Percentiles rank a stretch among this genome's conserved stretches.
phyloP scores from a whole-genome alignment of 2,888 invertebrate species.

The Tetramorium bicarinatum region DNA sequence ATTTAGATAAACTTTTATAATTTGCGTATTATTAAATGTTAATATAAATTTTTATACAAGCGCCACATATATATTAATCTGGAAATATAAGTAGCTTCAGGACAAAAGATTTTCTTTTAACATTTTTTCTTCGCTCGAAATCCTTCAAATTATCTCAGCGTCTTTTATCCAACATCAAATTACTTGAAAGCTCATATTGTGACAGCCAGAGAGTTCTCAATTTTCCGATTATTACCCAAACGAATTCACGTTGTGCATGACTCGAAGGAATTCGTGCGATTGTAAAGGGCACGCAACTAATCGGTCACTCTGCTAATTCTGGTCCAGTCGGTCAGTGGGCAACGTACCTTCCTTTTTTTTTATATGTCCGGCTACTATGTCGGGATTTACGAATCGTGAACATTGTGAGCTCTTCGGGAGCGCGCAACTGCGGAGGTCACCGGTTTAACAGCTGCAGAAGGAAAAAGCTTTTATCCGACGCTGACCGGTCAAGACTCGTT shows the following conservation, averaged over 20 bases:
- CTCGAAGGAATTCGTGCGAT: not conserved
- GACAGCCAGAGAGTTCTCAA: not conserved
- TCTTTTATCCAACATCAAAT: not conserved
- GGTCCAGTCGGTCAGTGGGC: conserved; percentile 65
- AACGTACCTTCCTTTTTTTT: conserved; percentile 48
- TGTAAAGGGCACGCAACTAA: conserved; percentile 32
- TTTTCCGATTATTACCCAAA: conserved; percentile 8
- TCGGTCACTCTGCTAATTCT: conserved; percentile 58
- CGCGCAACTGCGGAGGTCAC: conserved; percentile 78
- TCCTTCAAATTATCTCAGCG: not conserved
- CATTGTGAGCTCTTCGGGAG: conserved; percentile 66
- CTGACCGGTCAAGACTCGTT: conserved; percentile 72
- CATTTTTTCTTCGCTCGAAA: conserved; percentile 8
- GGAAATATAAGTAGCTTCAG: not conserved
- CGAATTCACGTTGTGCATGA: not conserved
- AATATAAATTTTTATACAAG: not conserved
- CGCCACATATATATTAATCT: not conserved
- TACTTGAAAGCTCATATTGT: not conserved
- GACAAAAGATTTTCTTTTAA: not conserved
- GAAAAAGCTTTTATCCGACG: conserved; percentile 66
- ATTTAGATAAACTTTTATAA: not conserved
- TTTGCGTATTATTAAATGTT: not conserved
- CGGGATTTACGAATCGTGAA: conserved; percentile 55
- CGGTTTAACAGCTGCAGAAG: conserved; percentile 81
- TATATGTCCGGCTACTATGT: conserved; percentile 9